Conservation (phyloP, 2,797 vertebrate species). For the Phalloptychus januarius region DNA sequence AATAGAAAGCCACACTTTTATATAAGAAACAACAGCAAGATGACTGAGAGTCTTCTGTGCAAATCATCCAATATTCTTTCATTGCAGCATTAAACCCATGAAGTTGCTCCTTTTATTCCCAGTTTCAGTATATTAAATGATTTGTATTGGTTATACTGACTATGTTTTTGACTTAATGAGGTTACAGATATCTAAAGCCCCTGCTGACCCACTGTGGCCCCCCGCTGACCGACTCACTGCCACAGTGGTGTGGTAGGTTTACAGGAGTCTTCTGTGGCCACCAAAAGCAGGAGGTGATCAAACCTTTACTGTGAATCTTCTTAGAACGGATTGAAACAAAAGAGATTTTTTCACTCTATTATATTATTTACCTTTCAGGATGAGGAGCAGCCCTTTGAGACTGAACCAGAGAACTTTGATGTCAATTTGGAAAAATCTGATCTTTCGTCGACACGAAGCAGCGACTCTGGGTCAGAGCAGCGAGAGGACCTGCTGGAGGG, state of each 20-base stretch:
- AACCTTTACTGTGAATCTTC: slow-evolving; percentile 41
- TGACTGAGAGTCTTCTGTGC: neutral
- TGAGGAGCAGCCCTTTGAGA: slow-evolving; percentile 77
- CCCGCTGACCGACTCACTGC: slow-evolving; percentile 81
- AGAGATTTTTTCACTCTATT: neutral
- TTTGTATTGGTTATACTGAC: neutral
- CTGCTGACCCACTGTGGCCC: slow-evolving; percentile 84
- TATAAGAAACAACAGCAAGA: neutral
- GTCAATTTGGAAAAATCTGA: slow-evolving; percentile 69
- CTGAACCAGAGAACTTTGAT: slow-evolving; percentile 63
- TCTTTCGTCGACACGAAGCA: neutral
- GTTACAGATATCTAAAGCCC: slow-evolving; percentile 84
- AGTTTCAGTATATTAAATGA: neutral
- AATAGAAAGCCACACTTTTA: slow-evolving; percentile 1
- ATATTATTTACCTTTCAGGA: slow-evolving; percentile 29
- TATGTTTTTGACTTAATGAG: slow-evolving; percentile 43
- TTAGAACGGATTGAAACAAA: neutral
- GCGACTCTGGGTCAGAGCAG: slow-evolving; percentile 39
- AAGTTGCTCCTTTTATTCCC: slow-evolving; percentile 5
- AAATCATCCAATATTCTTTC: neutral
- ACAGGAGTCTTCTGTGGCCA: slow-evolving; percentile 81
- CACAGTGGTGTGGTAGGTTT: slow-evolving; percentile 77
- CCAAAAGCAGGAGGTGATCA: slow-evolving; percentile 70
- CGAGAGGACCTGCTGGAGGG: slow-evolving; percentile 84
- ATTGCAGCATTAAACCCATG: slow-evolving; percentile 3